phyloP scores from a whole-genome alignment of 2,113 vertebrate genomes.

The Apaloderma vittatum region DNA sequence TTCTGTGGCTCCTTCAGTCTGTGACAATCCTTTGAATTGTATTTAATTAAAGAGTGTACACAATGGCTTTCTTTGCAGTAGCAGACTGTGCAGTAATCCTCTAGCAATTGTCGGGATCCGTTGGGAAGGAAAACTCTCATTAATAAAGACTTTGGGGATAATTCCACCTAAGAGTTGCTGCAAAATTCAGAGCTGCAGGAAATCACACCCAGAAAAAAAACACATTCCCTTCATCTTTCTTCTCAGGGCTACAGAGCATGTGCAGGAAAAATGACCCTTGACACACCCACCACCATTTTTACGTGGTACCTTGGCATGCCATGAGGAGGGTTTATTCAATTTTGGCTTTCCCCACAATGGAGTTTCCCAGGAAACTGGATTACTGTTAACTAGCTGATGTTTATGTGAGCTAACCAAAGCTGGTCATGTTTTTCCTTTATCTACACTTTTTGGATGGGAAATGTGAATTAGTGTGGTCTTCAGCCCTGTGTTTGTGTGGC shows the following conservation, averaged over 20 bases:
- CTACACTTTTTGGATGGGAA: background rate
- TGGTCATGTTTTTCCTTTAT: background rate
- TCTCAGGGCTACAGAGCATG: background rate
- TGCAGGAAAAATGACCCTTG: background rate
- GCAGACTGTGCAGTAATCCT: slow-evolving; percentile 18
- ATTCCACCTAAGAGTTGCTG: background rate
- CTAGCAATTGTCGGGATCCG: background rate
- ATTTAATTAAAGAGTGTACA: background rate
- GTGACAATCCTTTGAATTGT: background rate
- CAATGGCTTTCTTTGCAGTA: slow-evolving; percentile 8
- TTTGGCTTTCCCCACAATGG: background rate
- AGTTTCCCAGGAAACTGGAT: background rate
- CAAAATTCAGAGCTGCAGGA: background rate
- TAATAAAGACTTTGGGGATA: slow-evolving; percentile 11
- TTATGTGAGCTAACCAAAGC: background rate
- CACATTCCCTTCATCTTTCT: background rate
- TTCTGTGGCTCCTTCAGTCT: background rate
- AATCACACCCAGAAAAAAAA: background rate
- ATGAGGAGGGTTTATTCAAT: rapidly evolving
- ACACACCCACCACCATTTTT: background rate
- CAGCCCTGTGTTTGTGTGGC: rapidly evolving
- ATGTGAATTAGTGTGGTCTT: background rate
- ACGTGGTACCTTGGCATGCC: background rate
- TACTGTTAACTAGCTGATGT: background rate
- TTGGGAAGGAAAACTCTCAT: background rate